These are phyloP conservation scores for Gari tellinella DNA, from an alignment of 2,888 invertebrate genomes.

Conservation along the genomic window DNA sequence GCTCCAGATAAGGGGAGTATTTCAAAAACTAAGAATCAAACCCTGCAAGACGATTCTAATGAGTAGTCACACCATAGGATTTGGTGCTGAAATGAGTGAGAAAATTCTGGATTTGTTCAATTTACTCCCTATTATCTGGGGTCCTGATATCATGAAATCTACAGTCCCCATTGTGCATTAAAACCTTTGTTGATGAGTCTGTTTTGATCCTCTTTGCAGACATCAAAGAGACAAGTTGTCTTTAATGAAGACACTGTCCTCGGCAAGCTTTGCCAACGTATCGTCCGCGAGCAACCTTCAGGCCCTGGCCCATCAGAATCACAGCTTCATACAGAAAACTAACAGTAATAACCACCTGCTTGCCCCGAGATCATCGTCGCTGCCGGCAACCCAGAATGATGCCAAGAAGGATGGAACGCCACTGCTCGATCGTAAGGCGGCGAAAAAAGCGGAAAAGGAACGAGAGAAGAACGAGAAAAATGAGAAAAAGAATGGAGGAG, in stretches of 20 bases:
- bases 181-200: too few species aligned
- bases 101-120: too few species aligned
- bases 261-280: conserved; percentile 46
- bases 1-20: too few species aligned
- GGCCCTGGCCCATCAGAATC: conserved; percentile 5
- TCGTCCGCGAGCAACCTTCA: conserved; percentile 38
- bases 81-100: too few species aligned
- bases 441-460: conserved; percentile 29
- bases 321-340: not conserved
- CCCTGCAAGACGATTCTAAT: too few species aligned
- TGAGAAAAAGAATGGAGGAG: conserved; percentile 31
- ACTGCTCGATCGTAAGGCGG: not conserved
- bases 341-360: conserved; percentile 1
- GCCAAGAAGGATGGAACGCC: not conserved
- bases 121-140: too few species aligned
- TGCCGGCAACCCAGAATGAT: conserved; percentile 13
- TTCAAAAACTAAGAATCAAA: too few species aligned
- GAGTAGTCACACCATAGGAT: too few species aligned
- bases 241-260: conserved; percentile 62
- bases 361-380: conserved; percentile 15
- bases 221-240: conserved; percentile 63
- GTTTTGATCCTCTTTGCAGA: conserved; percentile 36
- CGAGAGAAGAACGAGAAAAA: conserved; percentile 19
- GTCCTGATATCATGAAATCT: too few species aligned
- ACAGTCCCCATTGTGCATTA: too few species aligned